Evolutionary conservation across 2,113 vertebrate species (phyloP).

Genomic region (Atrichornis clamosus): DNA sequence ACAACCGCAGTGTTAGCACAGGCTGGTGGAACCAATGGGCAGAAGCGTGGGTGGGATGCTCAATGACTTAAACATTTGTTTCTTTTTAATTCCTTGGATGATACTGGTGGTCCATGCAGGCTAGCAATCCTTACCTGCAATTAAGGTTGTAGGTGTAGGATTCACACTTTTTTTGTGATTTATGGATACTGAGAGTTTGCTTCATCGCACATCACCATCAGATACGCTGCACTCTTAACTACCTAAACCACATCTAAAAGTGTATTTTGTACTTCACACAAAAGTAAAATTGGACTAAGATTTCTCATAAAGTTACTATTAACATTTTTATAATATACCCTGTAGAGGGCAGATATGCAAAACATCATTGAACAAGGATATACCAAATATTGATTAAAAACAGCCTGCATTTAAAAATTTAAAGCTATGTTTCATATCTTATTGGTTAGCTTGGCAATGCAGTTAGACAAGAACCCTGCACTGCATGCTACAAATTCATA

Average conservation of each 20-base stretch:
- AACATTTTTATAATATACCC: neutral
- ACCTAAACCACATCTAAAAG: neutral
- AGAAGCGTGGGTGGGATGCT: slow-evolving; percentile 27
- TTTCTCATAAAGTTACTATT: neutral
- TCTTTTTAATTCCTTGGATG: neutral
- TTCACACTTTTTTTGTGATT: neutral
- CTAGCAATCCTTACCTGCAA: neutral
- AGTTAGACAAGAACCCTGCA: neutral
- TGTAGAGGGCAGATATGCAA: neutral
- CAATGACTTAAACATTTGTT: slow-evolving; percentile 49
- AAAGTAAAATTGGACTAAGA: neutral
- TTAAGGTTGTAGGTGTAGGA: neutral
- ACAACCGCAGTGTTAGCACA: slow-evolving; percentile 12
- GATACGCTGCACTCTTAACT: neutral
- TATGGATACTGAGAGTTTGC: neutral
- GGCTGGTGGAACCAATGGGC: slow-evolving; percentile 51
- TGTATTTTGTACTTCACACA: neutral
- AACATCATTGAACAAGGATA: neutral
- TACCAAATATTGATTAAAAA: neutral
- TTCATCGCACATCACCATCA: fast-evolving
- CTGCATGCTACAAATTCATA: neutral
- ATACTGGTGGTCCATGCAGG: neutral
- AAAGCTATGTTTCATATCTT: neutral
- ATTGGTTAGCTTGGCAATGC: neutral
- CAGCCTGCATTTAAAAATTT: neutral